Evolutionary conservation across 2,113 vertebrate species (phyloP).

Genomic region (Pseudopodoces humilis): DNA sequence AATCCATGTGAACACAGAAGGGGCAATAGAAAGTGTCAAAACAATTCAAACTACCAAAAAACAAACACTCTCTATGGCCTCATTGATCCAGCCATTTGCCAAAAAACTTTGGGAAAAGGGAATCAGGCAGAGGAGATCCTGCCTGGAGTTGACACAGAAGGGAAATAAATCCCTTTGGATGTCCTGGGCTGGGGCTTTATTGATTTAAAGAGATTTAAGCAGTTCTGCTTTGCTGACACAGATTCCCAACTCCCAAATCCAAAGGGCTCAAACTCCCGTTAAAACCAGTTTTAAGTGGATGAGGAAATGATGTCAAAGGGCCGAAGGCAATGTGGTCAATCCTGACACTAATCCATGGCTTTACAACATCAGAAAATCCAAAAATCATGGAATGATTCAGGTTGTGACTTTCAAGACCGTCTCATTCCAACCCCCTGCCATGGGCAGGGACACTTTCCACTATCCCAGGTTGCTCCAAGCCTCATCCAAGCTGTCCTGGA

Average conservation of each 20-base stretch:
- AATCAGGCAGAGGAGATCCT: background rate
- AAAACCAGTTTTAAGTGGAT: background rate
- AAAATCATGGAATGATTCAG: background rate
- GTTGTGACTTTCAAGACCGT: background rate
- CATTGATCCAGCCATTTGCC: rapidly evolving
- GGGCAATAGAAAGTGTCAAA: background rate
- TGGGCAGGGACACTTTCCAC: background rate
- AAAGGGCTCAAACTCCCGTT: background rate
- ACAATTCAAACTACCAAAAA: background rate
- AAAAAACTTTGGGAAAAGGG: background rate
- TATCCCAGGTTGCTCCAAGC: background rate
- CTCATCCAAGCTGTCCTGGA: rapidly evolving
- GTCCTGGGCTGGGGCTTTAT: background rate
- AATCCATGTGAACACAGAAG: background rate
- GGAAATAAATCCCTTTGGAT: background rate
- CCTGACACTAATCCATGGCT: background rate
- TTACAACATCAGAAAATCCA: background rate
- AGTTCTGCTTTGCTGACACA: background rate
- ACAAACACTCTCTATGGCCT: rapidly evolving
- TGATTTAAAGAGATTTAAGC: background rate
- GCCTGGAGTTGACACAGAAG: background rate
- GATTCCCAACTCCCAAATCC: background rate
- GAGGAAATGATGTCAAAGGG: background rate
- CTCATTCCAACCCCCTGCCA: rapidly evolving
- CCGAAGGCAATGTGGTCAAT: background rate